Conservation (phyloP, 2,113 vertebrate species). For the Cyanocitta stelleri region DNA sequence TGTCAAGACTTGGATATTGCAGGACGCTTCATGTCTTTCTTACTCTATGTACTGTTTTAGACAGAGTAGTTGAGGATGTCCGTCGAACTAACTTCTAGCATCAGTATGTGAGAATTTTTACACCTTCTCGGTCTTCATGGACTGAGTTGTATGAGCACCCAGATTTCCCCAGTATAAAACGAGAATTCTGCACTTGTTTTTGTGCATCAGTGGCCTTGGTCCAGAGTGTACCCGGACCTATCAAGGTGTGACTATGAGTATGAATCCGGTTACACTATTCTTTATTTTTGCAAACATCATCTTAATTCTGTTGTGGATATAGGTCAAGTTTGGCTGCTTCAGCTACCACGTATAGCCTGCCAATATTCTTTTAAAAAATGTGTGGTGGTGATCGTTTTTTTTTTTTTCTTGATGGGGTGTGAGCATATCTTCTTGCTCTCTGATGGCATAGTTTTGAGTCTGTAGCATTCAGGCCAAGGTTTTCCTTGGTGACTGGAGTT, state of each 20-base stretch:
- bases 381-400: not conserved
- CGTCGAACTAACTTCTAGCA: not conserved
- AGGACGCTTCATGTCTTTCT: not conserved
- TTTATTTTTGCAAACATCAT: not conserved
- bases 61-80: not conserved
- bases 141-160: not conserved
- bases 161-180: not conserved
- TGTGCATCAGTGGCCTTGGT: not conserved
- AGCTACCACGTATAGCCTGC: accelerated
- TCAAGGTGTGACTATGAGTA: not conserved
- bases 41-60: not conserved
- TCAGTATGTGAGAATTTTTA: not conserved
- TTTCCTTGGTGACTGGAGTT: not conserved
- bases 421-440: not conserved
- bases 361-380: not conserved
- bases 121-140: not conserved
- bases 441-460: not conserved
- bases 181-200: not conserved
- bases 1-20: not conserved
- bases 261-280: not conserved
- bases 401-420: not conserved
- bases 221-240: not conserved
- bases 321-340: not conserved
- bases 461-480: not conserved
- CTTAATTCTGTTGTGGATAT: not conserved